phyloP scores from a whole-genome alignment of 2,113 vertebrate genomes.

The Halichoerus grypus region DNA sequence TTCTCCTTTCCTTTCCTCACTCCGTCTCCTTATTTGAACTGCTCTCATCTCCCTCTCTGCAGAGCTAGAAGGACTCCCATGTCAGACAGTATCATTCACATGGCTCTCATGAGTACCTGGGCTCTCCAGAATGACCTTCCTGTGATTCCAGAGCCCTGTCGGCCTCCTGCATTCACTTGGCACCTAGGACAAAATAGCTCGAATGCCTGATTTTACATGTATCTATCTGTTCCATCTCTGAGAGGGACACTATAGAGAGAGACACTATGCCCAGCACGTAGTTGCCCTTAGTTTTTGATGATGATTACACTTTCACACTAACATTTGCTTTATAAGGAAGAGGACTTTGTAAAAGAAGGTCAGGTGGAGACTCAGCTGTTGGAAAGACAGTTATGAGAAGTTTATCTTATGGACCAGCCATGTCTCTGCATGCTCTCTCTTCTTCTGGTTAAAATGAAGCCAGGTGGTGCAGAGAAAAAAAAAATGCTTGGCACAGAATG shows the following conservation, averaged over 20 bases:
- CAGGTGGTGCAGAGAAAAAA: neutral
- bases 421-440: neutral
- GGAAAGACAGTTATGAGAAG: neutral
- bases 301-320: neutral
- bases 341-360: neutral
- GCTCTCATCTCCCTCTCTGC: neutral
- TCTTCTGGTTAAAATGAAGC: neutral
- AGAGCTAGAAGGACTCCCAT: neutral
- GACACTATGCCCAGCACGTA: neutral
- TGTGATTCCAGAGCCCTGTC: neutral
- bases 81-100: neutral
- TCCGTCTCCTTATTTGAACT: neutral
- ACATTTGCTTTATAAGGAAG: neutral
- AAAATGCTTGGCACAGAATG: neutral
- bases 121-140: neutral
- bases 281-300: neutral
- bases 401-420: neutral
- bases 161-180: neutral
- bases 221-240: neutral
- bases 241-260: neutral
- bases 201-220: neutral
- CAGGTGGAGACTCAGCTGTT: neutral
- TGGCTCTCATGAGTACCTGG: neutral
- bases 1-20: neutral
- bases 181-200: neutral